Evolutionary conservation across 2,888 invertebrate species (phyloP).

Genomic region (Leucozona laternaria): DNA sequence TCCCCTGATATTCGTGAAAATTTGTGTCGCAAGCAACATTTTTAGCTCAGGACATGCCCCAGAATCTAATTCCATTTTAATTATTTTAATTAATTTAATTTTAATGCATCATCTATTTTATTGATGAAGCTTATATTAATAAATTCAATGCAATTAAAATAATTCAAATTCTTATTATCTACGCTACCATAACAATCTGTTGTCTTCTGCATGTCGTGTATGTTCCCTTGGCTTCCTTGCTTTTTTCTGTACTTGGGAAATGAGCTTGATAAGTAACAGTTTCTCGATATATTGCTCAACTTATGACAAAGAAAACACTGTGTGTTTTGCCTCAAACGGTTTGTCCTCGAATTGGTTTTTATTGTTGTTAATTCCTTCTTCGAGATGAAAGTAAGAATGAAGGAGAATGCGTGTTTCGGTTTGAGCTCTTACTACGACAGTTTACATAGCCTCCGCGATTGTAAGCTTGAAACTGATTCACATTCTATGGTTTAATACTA

Average conservation of each 20-base stretch:
- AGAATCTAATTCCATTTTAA: constrained; percentile 21
- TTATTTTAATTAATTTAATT: background rate
- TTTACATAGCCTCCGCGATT: background rate
- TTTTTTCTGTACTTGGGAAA: too few species aligned
- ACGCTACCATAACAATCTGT: too few species aligned
- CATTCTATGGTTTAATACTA: background rate
- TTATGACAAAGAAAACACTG: too few species aligned
- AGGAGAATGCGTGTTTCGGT: background rate
- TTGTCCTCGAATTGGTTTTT: too few species aligned
- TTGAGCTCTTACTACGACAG: background rate
- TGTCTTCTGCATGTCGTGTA: too few species aligned
- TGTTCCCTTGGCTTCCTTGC: too few species aligned
- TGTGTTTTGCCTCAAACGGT: too few species aligned
- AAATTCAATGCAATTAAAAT: constrained; percentile 1
- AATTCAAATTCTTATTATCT: background rate
- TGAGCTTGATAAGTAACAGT: too few species aligned
- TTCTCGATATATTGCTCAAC: too few species aligned
- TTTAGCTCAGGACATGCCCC: constrained; percentile 10
- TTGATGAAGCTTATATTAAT: background rate
- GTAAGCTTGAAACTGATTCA: background rate
- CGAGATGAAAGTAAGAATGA: constrained; percentile 4
- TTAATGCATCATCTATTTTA: constrained; percentile 15
- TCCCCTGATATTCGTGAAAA: too few species aligned
- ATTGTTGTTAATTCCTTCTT: constrained; percentile 2
- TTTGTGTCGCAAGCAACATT: background rate